Base-by-base conservation (phyloP, 2,797 vertebrate species). In the Anabacerthia variegaticeps region DNA sequence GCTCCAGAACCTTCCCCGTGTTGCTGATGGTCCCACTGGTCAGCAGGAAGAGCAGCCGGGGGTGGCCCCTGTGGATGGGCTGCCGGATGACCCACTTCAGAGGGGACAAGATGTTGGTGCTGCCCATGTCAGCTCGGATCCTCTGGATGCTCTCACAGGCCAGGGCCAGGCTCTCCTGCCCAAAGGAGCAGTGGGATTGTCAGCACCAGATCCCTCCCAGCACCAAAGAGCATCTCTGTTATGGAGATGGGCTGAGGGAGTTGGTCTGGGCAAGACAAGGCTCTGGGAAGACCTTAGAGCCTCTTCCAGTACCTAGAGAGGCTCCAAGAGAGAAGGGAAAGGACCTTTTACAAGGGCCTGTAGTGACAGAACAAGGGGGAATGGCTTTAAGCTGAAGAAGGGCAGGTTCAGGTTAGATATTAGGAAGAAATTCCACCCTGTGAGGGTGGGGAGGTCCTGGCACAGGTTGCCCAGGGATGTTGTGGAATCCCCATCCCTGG, bases 31-130 rank as follows among this genome's bases (percentile, higher is more conserved):
- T 97, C 0, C 99, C 98, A 0, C 98, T 98, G 0, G 98, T 99
- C 95, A 99, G 98, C 88, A 99, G 96, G 78, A 99, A 99, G 83
- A 99, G 98, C 52, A 99, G 98, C 6, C 99, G 98, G 0, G 99
- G 99, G 88, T 99, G 99, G 59, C 99, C 99, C 9, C 95, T 98
- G 96, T 97, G 98, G 93, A 98, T 91, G 4, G 99, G 99, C 98
- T 99, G 99, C 65, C 98, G 98, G 67, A 98, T 92, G 88, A 99
- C 88, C 99, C 99, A 99, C 92, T 96, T 98, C 82, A 99, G 97
- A 0, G 99, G 99, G 0, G 98, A 96, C 24, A 99, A 93, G 94
- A 99, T 79, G 96, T 99, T 99, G 93, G 98, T 99, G 22, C 98
- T 98, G 1, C 99, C 99, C 99, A 99, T 99, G 91, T 99, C 99